These are phyloP conservation scores for Lampris incognitus DNA, from an alignment of 2,113 vertebrate genomes.

Conservation along the genomic window DNA sequence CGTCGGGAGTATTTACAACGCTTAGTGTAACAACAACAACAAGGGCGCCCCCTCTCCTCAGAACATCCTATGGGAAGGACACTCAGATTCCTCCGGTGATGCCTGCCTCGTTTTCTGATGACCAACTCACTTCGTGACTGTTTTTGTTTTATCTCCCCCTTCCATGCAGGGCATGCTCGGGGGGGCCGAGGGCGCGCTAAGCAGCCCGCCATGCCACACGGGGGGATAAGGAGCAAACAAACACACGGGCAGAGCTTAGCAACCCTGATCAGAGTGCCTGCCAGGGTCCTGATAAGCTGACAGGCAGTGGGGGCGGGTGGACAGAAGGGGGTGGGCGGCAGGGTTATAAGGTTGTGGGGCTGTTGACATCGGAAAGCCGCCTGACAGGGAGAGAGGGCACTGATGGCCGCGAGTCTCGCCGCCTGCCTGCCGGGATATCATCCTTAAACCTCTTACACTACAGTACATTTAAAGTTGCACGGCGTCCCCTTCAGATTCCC, in stretches of 20 bases:
- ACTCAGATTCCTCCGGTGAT: conserved; percentile 70
- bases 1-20: no score
- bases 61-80: conserved; percentile 63
- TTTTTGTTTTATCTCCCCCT: conserved; percentile 76
- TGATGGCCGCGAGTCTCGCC: conserved; percentile 32
- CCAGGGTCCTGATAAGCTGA: conserved; percentile 80
- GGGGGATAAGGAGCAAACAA: conserved; percentile 80
- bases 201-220: conserved; percentile 62
- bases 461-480: no score
- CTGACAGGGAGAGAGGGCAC: conserved; percentile 4
- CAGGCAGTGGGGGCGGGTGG: conserved; percentile 65
- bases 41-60: conserved; percentile 26
- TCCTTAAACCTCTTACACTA: no score
- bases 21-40: no score
- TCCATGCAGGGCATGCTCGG: conserved; percentile 68
- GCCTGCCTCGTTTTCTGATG: conserved; percentile 50
- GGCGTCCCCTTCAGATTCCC: no score
- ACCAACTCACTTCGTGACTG: conserved; percentile 53
- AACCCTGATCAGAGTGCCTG: conserved; percentile 78
- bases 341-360: conserved; percentile 9
- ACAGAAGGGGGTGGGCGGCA: conserved; percentile 54
- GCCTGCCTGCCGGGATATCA: not conserved
- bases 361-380: conserved; percentile 52
- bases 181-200: conserved; percentile 57
- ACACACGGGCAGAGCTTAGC: conserved; percentile 73